Evolutionary conservation across 1,140 invertebrate genomes (phyloP).

Genomic region (Nasonia longicornis): DNA sequence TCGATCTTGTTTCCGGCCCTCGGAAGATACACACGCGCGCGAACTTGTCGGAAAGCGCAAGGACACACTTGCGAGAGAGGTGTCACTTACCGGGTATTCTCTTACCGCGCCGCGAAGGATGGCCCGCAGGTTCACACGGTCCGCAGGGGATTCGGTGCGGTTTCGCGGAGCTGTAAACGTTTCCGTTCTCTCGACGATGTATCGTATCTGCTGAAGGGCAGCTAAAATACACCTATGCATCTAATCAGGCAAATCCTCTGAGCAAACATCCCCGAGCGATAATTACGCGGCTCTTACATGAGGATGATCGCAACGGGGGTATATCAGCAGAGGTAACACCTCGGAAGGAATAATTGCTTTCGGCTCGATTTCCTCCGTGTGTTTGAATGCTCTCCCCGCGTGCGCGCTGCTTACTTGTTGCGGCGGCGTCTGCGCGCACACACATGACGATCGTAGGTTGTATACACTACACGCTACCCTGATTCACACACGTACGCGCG

Average conservation of each 20-base stretch:
- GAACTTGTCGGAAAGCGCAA: constrained; percentile 16
- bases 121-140: not conserved
- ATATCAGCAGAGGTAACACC: constrained; percentile 18
- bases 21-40: constrained; percentile 16
- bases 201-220: not conserved
- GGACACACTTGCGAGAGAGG: constrained; percentile 35
- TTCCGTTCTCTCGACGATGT: not conserved
- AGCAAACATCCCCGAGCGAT: constrained; percentile 8
- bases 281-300: constrained; percentile 5
- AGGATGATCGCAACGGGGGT: not conserved
- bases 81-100: constrained; percentile 22
- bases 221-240: not conserved
- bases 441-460: not conserved
- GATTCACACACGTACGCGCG: not conserved
- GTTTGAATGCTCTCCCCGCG: constrained; percentile 33
- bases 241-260: constrained; percentile 2
- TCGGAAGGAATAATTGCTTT: constrained; percentile 54
- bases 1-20: constrained; percentile 44
- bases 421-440: not conserved
- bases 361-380: constrained; percentile 41
- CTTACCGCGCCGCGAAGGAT: not conserved
- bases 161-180: not conserved
- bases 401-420: constrained; percentile 37
- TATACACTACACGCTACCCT: not conserved
- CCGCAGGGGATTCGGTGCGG: not conserved